Conservation (phyloP, 2,113 vertebrate genomes). For the Myxocyprinus asiaticus region DNA sequence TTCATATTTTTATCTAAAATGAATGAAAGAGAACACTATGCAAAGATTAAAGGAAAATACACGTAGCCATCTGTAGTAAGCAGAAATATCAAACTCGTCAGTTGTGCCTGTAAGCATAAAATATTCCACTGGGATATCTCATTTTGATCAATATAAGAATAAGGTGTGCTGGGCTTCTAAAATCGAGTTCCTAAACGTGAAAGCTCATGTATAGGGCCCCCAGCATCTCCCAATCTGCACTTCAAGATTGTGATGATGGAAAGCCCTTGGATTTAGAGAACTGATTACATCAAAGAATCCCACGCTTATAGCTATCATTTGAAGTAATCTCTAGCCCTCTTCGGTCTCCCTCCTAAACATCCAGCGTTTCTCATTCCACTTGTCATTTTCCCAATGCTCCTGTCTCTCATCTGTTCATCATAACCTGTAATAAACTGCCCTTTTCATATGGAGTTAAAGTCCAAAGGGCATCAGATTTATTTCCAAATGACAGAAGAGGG, state of each 20-base stretch:
- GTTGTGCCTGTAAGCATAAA: conserved; percentile 50
- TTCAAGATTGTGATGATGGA: conserved; percentile 71
- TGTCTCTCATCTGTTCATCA: conserved; percentile 77
- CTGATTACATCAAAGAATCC: conserved; percentile 67
- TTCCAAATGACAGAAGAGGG: conserved; percentile 69
- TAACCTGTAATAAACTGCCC: conserved; percentile 79
- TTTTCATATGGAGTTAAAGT: conserved; percentile 67
- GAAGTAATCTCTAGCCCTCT: conserved; percentile 73
- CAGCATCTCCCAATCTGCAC: conserved; percentile 67
- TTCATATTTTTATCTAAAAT: conserved; percentile 8
- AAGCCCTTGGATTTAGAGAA: conserved; percentile 66
- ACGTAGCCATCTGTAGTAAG: not conserved
- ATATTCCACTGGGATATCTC: conserved; percentile 67
- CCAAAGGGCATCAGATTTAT: conserved; percentile 79
- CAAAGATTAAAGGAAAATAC: conserved; percentile 9
- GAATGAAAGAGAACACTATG: not conserved
- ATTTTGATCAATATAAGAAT: conserved; percentile 67
- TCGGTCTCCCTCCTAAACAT: conserved; percentile 71
- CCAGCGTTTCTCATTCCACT: conserved; percentile 67
- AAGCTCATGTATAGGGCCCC: conserved; percentile 54
- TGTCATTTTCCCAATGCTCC: conserved; percentile 68
- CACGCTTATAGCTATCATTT: conserved; percentile 72
- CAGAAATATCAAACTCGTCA: conserved; percentile 51
- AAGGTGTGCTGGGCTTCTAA: conserved; percentile 59
- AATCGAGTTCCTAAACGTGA: conserved; percentile 67